Percentiles rank a stretch among this genome's conserved stretches.
Conservation (phyloP, 1,140 invertebrate genomes). For the Hestina assimilis region DNA sequence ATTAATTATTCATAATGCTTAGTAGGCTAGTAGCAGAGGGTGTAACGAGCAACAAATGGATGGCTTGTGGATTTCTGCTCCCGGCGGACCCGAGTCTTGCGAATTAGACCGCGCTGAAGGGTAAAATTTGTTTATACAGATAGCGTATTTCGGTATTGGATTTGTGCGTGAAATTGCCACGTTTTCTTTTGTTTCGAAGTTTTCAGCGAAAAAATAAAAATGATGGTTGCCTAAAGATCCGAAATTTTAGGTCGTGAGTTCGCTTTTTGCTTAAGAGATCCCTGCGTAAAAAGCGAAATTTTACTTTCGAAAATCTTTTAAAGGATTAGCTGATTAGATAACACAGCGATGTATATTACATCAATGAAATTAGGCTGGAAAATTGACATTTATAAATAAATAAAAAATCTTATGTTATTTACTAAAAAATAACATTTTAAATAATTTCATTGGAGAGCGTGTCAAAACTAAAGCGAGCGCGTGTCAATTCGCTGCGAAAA, state of each 20-base stretch:
- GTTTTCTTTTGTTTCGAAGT: neutral
- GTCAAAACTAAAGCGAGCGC: constrained; percentile 50
- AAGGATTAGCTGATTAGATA: too few relatives aligned
- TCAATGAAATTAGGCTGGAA: too few relatives aligned
- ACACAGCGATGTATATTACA: too few relatives aligned
- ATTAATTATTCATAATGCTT: constrained; percentile 38
- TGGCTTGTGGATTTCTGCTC: constrained; percentile 20
- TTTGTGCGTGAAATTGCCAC: constrained; percentile 14
- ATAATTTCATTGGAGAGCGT: constrained; percentile 9
- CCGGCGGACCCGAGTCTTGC: constrained; percentile 17
- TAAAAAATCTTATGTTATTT: too few relatives aligned
- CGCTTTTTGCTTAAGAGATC: too few relatives aligned
- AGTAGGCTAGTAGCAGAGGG: constrained; percentile 24
- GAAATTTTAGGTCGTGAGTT: neutral
- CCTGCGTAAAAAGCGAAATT: too few relatives aligned
- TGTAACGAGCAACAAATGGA: constrained; percentile 35
- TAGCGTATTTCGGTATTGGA: constrained; percentile 15
- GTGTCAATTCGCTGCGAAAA: constrained; percentile 68
- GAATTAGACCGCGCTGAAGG: constrained; percentile 24
- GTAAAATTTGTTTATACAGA: constrained; percentile 9
- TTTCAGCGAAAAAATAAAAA: neutral
- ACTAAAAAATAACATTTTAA: neutral
- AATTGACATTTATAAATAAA: too few relatives aligned
- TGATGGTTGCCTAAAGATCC: neutral
- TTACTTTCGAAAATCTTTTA: too few relatives aligned